Conservation (phyloP, 2,888 invertebrate genomes). For the Anodontia alba region DNA sequence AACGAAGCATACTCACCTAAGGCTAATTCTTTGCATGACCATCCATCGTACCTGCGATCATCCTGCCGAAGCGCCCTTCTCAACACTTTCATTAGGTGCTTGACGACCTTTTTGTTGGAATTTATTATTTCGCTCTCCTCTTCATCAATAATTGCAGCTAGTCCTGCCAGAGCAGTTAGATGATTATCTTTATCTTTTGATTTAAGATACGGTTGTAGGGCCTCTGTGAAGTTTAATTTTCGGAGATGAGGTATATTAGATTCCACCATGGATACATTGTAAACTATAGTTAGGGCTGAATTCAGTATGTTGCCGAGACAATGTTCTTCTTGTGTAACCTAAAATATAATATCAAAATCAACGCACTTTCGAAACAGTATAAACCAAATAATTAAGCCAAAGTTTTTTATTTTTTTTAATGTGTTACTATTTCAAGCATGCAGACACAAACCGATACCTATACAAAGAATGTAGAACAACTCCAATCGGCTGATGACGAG, state of each 20-base stretch:
- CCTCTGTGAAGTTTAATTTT: slow-evolving; percentile 22
- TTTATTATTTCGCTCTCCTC: slow-evolving; percentile 46
- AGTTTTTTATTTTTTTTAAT: too few relatives aligned
- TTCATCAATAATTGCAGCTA: slow-evolving; percentile 50
- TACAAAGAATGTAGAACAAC: too few relatives aligned
- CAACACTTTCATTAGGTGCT: slow-evolving; percentile 40
- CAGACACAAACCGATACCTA: too few relatives aligned
- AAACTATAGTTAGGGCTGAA: neutral
- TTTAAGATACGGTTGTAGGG: slow-evolving; percentile 39
- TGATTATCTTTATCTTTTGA: slow-evolving; percentile 19
- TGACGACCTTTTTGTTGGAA: slow-evolving; percentile 32
- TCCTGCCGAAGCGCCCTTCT: slow-evolving; percentile 33
- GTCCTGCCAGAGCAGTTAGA: slow-evolving; percentile 32
- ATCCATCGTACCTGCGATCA: slow-evolving; percentile 40
- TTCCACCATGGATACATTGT: slow-evolving; percentile 45
- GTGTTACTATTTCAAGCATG: too few relatives aligned
- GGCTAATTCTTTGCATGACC: slow-evolving; percentile 58
- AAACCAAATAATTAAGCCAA: too few relatives aligned
- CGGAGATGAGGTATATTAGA: slow-evolving; percentile 26
- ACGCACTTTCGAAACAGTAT: too few relatives aligned
- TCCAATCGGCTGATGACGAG: too few relatives aligned
- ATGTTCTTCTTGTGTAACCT: slow-evolving; percentile 10
- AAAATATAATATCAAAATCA: neutral
- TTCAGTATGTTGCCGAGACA: neutral
- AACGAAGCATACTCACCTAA: slow-evolving; percentile 58